Evolutionary conservation across 2,797 vertebrate species (phyloP).

Genomic region (Lemur catta): DNA sequence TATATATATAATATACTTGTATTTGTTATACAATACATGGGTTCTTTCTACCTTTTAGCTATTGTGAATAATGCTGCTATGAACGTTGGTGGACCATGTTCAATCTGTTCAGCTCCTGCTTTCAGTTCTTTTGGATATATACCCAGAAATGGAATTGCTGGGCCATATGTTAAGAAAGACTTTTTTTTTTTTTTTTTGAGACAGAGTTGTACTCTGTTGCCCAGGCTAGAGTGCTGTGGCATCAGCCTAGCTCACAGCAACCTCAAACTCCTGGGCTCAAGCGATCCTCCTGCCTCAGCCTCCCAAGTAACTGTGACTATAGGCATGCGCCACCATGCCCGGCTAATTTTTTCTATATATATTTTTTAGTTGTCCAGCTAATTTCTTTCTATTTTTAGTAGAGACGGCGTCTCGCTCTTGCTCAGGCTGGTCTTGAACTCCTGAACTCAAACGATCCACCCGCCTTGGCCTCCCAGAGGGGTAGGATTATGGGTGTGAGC

Average conservation of each 20-base stretch:
- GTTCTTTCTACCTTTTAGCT: no score
- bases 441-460: background rate
- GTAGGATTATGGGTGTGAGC: background rate
- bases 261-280: background rate
- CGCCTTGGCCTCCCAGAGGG: background rate
- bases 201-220: background rate
- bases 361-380: no score
- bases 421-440: background rate
- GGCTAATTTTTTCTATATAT: no score
- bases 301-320: background rate
- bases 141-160: no score
- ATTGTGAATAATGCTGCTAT: no score
- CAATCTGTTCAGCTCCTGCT: no score
- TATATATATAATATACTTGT: no score
- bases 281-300: background rate
- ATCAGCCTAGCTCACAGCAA: background rate
- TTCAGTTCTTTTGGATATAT: background rate
- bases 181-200: background rate
- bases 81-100: no score
- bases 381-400: no score
- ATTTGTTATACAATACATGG: no score
- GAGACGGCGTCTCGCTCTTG: no score
- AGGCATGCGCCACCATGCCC: accelerated
- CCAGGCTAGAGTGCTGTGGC: background rate
- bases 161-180: no score